Percentiles rank a stretch among this genome's conserved stretches.
These are phyloP conservation scores for Heliothis peltigera DNA, from an alignment of 2,888 invertebrate species.

Conservation along the genomic window DNA sequence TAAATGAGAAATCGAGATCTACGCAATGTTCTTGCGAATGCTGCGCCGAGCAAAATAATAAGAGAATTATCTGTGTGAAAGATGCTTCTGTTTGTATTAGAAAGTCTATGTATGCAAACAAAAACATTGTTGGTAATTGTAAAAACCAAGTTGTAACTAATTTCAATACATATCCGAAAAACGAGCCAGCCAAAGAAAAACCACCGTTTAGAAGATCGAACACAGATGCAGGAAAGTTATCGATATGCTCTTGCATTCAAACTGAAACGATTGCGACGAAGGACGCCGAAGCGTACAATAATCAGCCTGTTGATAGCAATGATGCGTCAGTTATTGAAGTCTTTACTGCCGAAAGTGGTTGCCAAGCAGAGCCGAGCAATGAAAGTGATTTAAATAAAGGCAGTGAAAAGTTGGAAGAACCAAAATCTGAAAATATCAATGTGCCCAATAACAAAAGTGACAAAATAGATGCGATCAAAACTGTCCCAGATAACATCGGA, in stretches of 20 bases:
- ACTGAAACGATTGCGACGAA: conserved; percentile 26
- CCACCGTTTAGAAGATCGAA: conserved; percentile 72
- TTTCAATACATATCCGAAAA: conserved; percentile 76
- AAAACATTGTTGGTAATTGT: not conserved
- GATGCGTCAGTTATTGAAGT: not conserved
- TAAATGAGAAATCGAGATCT: conserved; percentile 75
- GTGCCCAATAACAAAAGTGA: conserved; percentile 1
- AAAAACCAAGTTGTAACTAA: conserved; percentile 11
- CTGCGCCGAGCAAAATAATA: conserved; percentile 13
- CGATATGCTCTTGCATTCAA: conserved; percentile 44
- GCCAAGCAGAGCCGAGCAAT: conserved; percentile 11
- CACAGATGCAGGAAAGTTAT: conserved; percentile 67
- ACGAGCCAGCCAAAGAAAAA: conserved; percentile 54
- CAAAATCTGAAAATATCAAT: not conserved
- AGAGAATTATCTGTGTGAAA: conserved; percentile 9
- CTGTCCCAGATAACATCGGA: conserved; percentile 42
- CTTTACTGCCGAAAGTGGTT: conserved; percentile 18
- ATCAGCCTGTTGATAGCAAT: not conserved
- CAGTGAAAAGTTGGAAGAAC: conserved; percentile 2
- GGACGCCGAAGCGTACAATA: conserved; percentile 19
- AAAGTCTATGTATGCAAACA: conserved; percentile 21
- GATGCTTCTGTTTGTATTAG: conserved; percentile 1
- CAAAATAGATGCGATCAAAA: conserved; percentile 9
- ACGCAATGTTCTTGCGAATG: conserved; percentile 67
- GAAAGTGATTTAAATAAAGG: not conserved